Percentiles rank a stretch among this genome's conserved stretches.
phyloP scores from a whole-genome alignment of 1,140 invertebrate genomes.

The Thaumatotibia leucotreta region DNA sequence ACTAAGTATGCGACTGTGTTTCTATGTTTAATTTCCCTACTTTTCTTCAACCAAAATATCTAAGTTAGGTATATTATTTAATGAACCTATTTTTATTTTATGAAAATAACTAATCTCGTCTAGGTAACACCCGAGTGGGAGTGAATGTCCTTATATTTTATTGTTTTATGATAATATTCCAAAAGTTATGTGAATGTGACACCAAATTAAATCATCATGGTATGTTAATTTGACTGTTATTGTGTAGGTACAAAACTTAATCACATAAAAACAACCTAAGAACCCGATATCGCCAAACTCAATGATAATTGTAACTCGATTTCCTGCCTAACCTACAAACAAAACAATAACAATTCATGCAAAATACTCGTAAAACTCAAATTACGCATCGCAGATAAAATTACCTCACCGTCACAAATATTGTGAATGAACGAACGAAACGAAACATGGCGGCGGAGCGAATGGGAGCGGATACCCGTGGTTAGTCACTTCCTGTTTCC shows the following conservation, averaged over 20 bases:
- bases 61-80: too few relatives aligned
- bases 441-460: slow-evolving; percentile 49
- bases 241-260: not conserved
- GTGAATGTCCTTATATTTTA: not conserved
- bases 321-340: not conserved
- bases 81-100: too few relatives aligned
- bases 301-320: not conserved
- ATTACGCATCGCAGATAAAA: slow-evolving; percentile 40
- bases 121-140: too few relatives aligned
- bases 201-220: too few relatives aligned
- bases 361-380: not conserved
- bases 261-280: not conserved
- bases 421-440: slow-evolving; percentile 55
- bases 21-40: too few relatives aligned
- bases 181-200: too few relatives aligned
- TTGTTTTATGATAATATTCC: too few relatives aligned
- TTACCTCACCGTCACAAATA: slow-evolving; percentile 57
- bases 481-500: slow-evolving; percentile 76
- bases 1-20: too few relatives aligned
- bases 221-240: too few relatives aligned
- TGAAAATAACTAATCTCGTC: too few relatives aligned
- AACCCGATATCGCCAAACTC: not conserved
- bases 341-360: not conserved
- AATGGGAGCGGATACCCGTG: slow-evolving; percentile 74
- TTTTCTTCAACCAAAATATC: too few relatives aligned